Evolutionary conservation across 37 sponge, comb jelly and placozoan species (phyloP), one percentile per base, ranked within the genome.

Genomic region (Lycopodina hypogea): DNA sequence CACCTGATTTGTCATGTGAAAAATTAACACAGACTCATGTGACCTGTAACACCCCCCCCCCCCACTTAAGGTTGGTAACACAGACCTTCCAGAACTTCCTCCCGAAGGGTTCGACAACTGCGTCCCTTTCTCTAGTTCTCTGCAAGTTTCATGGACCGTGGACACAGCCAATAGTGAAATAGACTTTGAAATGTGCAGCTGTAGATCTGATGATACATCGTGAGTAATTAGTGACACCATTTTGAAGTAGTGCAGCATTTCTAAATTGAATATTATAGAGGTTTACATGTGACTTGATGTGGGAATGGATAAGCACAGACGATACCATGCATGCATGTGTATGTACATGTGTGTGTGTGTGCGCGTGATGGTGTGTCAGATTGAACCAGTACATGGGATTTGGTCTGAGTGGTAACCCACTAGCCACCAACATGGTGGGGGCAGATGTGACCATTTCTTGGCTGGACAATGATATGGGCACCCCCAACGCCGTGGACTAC

Each of bases 351-450:
- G 48, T 45, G 48, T 45, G 48, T 45, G 48, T 45, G 18, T 59
- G 60, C 3, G 15, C 12, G 60, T 59, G 8, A 45, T 45, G 4
- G 48, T 45, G 48, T 45, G 48, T 45, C 71, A 74, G 74, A 17
- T 38, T 52, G 18, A 78, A 51, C 51, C 73, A 78, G 41, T 89
- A 83, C 79, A 78, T 89, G 75, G 85, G 74, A 19, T 89, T 89
- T 83, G 89, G 89, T 29, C 78, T 89, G 56, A 89, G 89, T 68
- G 89, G 84, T 3, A 79, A 60, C 21, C 19, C 41, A 29, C 21
- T 68, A 0, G 6, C 32, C 0, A 76, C 84, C 17, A 6, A 28
- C 11, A 88, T 88, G 88, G 8, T 78, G 9, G 71, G 69, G 19
- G 84, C 86, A 26, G 89, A 89, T 68, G 70, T 64, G 22, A 73